Base-by-base conservation (phyloP, 2,797 vertebrate species). In the Pogonophryne albipinna region DNA sequence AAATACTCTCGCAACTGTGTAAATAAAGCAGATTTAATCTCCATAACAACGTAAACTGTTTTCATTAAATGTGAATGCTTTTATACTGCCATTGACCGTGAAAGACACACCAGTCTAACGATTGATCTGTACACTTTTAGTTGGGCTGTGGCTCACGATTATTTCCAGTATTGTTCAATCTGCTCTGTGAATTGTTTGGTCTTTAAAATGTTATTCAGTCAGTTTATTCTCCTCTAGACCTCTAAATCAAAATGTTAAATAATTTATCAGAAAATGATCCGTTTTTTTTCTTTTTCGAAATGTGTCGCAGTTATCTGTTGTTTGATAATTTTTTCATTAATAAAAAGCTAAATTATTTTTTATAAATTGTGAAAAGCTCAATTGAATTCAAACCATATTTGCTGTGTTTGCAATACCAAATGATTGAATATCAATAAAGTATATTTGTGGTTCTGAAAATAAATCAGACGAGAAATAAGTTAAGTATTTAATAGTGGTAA, bases 1-100 rank as follows among this genome's bases (percentile, higher is more conserved):
- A 88, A 80, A 69, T 71, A 66, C 45, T 71, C 65, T 81, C 53
- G 51, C 31, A 72, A 85, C 70, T 78, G 68, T 79, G 52, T 75
- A 69, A 86, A 85, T 74, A 69, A 17, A 49, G 20, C 1, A 68
- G 76, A 62, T 68, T 16, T 49, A 60, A 20, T 19, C 34, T 46
- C 38, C 13, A 51, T 14, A 34, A 50, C 6, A 56, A 51, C 57
- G 44, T 58, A 0, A 60, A 56, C 9, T 4, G 7, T 49, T 58
- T 74, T 42, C 38, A 15, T 52, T 60, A 17, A 75, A 66, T 46
- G 15, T 59, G 58, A 60, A 56, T 52, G 23, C 8, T 49, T 63
- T 50, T 60, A 3, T 16, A 10, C 42, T 47, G 13, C 41, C 6
- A 2, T 11, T 27, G 2, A 50, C 27, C 0, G 7, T 23, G 20